A percentile compares a stretch with the other conserved stretches of the same genome.
These are phyloP conservation scores for Conopomorpha cramerella DNA, from an alignment of 1,140 invertebrate species.

Conservation along the genomic window DNA sequence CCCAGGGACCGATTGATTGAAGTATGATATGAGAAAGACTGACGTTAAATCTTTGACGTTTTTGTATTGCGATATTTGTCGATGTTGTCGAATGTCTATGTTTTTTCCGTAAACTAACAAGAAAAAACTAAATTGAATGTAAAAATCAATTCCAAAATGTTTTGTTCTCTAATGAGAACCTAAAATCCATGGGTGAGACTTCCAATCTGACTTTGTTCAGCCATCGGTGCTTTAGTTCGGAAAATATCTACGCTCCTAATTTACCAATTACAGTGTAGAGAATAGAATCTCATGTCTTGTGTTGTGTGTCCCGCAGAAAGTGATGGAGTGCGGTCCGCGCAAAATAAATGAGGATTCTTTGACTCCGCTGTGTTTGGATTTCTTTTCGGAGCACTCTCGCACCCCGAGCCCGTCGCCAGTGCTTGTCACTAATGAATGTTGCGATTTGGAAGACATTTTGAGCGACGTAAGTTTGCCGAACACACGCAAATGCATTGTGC, in stretches of 20 bases:
- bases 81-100: too few species aligned
- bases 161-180: conserved; percentile 52
- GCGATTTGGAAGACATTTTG: conserved; percentile 53
- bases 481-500: not conserved
- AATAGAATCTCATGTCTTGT: too few species aligned
- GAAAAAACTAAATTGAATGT: too few species aligned
- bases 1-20: too few species aligned
- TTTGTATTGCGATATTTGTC: too few species aligned
- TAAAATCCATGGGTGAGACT: conserved; percentile 52
- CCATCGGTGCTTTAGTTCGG: too few species aligned
- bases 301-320: conserved; percentile 44
- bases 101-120: too few species aligned
- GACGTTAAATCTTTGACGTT: too few species aligned
- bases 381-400: conserved; percentile 31
- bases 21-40: too few species aligned
- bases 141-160: conserved; percentile 23
- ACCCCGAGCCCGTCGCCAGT: conserved; percentile 36
- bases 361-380: conserved; percentile 37
- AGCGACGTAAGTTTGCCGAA: conserved; percentile 37
- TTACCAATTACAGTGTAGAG: too few species aligned
- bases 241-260: too few species aligned
- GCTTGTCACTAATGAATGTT: conserved; percentile 33
- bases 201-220: too few species aligned
- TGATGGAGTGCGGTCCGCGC: conserved; percentile 54
- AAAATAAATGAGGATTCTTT: conserved; percentile 36